phyloP scores from a whole-genome alignment of 2,797 vertebrate species.

The Paguma larvata region DNA sequence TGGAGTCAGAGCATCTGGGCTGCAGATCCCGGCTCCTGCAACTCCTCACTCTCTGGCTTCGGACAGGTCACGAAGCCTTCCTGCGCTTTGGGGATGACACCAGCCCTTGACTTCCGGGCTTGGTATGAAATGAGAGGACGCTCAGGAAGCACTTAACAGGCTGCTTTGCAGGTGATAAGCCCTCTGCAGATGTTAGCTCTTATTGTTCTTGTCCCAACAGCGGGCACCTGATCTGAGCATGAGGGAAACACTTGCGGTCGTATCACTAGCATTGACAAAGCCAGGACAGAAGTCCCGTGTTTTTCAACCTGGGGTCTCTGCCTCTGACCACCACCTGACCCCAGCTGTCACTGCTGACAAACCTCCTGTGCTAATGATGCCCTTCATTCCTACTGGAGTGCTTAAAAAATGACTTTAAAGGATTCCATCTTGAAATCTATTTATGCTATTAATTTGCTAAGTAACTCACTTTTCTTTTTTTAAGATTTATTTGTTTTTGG shows the following conservation, averaged over 20 bases:
- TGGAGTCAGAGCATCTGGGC: neutral
- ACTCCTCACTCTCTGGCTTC: neutral
- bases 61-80: neutral
- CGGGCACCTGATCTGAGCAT: neutral
- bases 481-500: no score
- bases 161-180: neutral
- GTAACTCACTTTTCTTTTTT: conserved; percentile 30
- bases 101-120: neutral
- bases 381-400: neutral
- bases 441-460: conserved; percentile 26
- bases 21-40: neutral
- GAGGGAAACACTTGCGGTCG: neutral
- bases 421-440: neutral
- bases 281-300: neutral
- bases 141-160: neutral
- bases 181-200: neutral
- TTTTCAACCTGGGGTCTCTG: neutral
- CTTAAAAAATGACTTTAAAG: neutral
- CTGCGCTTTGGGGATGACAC: neutral
- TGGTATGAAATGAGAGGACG: neutral
- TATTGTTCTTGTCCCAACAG: neutral
- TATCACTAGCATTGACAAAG: neutral
- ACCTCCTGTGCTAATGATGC: neutral
- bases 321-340: neutral
- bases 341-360: neutral